Conservation (phyloP, 2,113 vertebrate species). For the Tetrax tetrax region DNA sequence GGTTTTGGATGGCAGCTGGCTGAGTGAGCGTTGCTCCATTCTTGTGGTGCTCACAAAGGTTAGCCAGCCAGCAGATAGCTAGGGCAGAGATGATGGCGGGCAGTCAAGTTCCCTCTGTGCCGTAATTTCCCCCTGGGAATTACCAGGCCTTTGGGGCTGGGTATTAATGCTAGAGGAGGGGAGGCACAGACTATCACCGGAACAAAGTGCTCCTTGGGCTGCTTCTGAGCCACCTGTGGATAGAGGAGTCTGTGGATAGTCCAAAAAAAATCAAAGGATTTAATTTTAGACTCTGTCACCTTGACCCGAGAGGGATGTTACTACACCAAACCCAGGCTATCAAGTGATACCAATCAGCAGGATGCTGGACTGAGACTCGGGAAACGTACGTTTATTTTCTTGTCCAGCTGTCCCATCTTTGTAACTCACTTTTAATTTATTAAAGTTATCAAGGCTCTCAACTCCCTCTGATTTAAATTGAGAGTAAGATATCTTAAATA, state of each 20-base stretch:
- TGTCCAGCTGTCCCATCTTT: not conserved
- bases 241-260: not conserved
- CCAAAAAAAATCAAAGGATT: not conserved
- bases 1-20: not conserved
- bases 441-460: not conserved
- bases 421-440: not conserved
- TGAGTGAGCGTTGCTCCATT: not conserved
- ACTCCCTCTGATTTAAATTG: not conserved
- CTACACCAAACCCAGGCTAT: not conserved
- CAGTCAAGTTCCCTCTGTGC: not conserved
- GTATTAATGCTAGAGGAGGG: not conserved
- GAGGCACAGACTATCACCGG: not conserved
- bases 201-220: not conserved
- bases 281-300: not conserved
- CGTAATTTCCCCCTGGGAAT: not conserved
- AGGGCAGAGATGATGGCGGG: not conserved
- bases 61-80: not conserved
- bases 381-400: not conserved
- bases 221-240: fast-evolving
- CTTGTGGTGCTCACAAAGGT: not conserved
- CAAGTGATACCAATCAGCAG: not conserved
- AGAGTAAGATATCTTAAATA: not conserved
- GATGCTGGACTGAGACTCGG: not conserved
- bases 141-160: not conserved
- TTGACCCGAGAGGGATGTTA: not conserved